phyloP scores from a whole-genome alignment of 2,888 invertebrate genomes.

The Drosophila maculinotata region DNA sequence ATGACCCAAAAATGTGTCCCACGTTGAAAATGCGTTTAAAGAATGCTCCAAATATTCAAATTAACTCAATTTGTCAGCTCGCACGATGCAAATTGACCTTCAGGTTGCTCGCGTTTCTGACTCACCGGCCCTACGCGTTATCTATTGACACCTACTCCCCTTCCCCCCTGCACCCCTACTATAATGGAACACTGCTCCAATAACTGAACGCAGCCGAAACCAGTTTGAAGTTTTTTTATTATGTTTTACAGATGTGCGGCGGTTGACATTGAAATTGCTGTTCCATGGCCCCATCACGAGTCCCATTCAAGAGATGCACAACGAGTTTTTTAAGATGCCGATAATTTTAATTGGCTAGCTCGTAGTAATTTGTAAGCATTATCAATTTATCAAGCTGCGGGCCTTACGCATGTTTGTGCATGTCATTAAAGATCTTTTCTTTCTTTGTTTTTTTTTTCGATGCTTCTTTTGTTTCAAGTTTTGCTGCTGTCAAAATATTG shows the following conservation, averaged over 20 bases:
- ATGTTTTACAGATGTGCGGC: slow-evolving; percentile 14
- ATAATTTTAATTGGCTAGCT: slow-evolving; percentile 66
- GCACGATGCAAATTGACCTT: slow-evolving; percentile 64
- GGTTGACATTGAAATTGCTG: slow-evolving; percentile 55
- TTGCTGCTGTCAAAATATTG: slow-evolving; percentile 71
- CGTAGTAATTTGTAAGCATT: slow-evolving; percentile 68
- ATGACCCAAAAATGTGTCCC: slow-evolving; percentile 22
- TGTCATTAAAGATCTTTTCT: slow-evolving; percentile 54
- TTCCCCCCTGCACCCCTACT: not conserved
- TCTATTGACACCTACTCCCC: slow-evolving; percentile 63
- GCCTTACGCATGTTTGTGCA: slow-evolving; percentile 59
- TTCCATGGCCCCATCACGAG: slow-evolving; percentile 38
- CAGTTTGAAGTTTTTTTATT: slow-evolving; percentile 39
- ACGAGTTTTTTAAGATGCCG: slow-evolving; percentile 60
- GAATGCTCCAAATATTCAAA: slow-evolving; percentile 67
- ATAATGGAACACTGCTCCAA: slow-evolving; percentile 19
- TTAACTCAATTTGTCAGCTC: slow-evolving; percentile 72
- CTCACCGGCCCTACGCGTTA: slow-evolving; percentile 42
- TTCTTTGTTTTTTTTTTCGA: slow-evolving; percentile 1
- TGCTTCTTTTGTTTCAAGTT: slow-evolving; percentile 33
- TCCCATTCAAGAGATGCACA: slow-evolving; percentile 69
- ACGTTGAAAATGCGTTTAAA: slow-evolving; percentile 24
- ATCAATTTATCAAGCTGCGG: slow-evolving; percentile 74
- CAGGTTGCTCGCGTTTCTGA: slow-evolving; percentile 41
- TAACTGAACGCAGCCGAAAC: slow-evolving; percentile 45